Conservation (phyloP, 2,797 vertebrate species). For the Cyclura pinguis region DNA sequence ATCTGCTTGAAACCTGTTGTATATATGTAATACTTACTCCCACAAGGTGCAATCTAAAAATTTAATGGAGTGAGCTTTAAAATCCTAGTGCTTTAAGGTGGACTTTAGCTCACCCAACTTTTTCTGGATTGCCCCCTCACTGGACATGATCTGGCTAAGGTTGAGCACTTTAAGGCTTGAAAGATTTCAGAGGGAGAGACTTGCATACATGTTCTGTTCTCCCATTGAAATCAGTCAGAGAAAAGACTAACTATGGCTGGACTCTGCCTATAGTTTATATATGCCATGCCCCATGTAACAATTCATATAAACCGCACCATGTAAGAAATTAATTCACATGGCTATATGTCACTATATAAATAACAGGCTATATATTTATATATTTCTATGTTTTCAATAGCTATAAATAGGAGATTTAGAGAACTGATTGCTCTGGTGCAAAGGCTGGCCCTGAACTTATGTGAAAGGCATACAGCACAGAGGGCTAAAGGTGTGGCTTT, state of each 20-base stretch:
- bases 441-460: conserved; percentile 68
- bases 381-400: conserved; percentile 84
- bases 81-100: background rate
- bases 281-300: conserved; percentile 80
- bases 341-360: conserved; percentile 85
- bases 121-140: conserved; percentile 7
- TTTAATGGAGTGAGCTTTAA: background rate
- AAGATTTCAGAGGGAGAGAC: conserved; percentile 2
- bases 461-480: conserved; percentile 65
- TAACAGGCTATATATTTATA: conserved; percentile 86
- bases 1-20: conserved; percentile 78
- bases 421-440: conserved; percentile 72
- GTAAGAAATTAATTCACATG: conserved; percentile 79
- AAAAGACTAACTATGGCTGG: conserved; percentile 3
- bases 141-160: background rate
- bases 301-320: conserved; percentile 75
- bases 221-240: conserved; percentile 6
- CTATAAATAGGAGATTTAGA: conserved; percentile 82
- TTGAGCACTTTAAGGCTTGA: conserved; percentile 4
- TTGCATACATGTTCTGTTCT: background rate
- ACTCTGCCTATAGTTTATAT: conserved; percentile 59
- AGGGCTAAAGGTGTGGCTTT: conserved; percentile 58
- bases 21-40: conserved; percentile 73
- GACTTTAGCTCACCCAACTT: background rate
- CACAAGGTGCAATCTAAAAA: conserved; percentile 42